Evolutionary conservation across 1,140 invertebrate species (phyloP).

Genomic region (Phortica variegata): DNA sequence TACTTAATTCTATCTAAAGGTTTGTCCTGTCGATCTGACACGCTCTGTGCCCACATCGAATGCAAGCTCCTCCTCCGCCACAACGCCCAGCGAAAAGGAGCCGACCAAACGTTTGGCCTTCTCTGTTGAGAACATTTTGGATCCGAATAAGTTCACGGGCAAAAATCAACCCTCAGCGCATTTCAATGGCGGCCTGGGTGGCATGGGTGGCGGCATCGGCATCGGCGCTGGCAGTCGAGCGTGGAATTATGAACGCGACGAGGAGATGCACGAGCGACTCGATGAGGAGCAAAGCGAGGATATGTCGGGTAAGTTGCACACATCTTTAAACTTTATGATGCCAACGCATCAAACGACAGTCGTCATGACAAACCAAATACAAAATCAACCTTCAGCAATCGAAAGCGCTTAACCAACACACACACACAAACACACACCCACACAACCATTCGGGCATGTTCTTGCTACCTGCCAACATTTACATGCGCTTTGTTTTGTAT

Average conservation of each 20-base stretch:
- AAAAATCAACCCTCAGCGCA: constrained; percentile 25
- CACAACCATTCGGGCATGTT: not conserved
- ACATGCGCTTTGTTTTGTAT: not conserved
- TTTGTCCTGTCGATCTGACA: constrained; percentile 54
- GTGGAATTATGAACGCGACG: constrained; percentile 61
- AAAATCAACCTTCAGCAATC: not conserved
- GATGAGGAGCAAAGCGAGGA: constrained; percentile 56
- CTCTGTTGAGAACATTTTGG: constrained; percentile 88
- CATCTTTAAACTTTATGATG: not conserved
- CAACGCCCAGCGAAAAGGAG: constrained; percentile 42
- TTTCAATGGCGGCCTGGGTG: constrained; percentile 13
- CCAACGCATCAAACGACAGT: constrained; percentile 3
- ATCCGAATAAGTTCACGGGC: constrained; percentile 87
- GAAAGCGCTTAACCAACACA: too few relatives aligned
- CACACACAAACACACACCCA: not conserved
- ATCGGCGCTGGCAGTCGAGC: constrained; percentile 53
- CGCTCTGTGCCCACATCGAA: constrained; percentile 40
- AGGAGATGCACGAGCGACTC: constrained; percentile 48
- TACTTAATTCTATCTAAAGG: constrained; percentile 19
- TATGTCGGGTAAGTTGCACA: constrained; percentile 50
- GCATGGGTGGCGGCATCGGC: constrained; percentile 14
- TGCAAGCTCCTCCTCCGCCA: constrained; percentile 34
- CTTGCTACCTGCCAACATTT: not conserved
- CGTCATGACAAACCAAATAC: constrained; percentile 1
- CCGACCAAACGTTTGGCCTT: constrained; percentile 68